Evolutionary conservation across 2,797 vertebrate genomes (phyloP).

Genomic region (Hirundo rustica): DNA sequence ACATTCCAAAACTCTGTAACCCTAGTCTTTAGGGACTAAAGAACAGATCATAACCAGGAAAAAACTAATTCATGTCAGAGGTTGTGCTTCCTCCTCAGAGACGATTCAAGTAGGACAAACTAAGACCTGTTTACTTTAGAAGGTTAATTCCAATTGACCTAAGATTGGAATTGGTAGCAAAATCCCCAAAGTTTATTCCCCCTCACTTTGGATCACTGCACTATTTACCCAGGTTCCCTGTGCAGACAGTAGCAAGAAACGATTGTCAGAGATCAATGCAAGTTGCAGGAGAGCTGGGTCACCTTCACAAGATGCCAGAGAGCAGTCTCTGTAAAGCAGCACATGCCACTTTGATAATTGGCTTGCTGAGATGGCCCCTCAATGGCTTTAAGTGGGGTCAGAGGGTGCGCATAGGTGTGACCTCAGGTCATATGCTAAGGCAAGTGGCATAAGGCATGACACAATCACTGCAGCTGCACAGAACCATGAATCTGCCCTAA

Average conservation of each 20-base stretch:
- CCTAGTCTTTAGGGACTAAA: background rate
- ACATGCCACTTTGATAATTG: background rate
- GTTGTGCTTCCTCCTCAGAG: background rate
- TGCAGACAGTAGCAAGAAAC: background rate
- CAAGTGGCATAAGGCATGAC: background rate
- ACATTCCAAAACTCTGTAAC: background rate
- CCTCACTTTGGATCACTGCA: background rate
- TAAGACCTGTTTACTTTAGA: background rate
- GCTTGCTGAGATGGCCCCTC: background rate
- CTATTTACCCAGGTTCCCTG: background rate
- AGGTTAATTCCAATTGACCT: slow-evolving; percentile 26
- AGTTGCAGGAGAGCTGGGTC: background rate
- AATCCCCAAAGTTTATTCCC: background rate
- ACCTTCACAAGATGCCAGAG: background rate
- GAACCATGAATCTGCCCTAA: background rate
- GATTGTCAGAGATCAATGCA: background rate
- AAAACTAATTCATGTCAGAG: background rate
- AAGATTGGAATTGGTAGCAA: background rate
- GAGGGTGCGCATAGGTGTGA: background rate
- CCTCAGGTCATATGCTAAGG: background rate
- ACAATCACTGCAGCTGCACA: background rate
- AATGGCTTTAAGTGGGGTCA: background rate
- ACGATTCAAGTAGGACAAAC: background rate
- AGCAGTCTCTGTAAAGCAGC: background rate
- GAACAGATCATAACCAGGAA: background rate